These are phyloP conservation scores for Oryzias melastigma DNA, from an alignment of 2,113 vertebrate species.

Conservation along the genomic window DNA sequence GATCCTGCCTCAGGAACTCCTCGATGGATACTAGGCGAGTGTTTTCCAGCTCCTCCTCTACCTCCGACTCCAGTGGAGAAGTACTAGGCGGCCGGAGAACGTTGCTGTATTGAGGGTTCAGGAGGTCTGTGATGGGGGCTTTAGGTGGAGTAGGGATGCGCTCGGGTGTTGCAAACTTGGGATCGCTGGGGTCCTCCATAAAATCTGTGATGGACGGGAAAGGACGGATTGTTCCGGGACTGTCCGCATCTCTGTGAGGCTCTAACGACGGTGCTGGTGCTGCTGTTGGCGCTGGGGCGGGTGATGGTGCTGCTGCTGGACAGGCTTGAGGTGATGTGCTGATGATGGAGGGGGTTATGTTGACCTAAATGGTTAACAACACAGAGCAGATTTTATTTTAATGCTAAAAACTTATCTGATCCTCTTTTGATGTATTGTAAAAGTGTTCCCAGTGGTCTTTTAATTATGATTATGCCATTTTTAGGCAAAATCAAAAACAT, in stretches of 20 bases:
- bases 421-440: too few relatives aligned
- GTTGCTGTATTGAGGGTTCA: slow-evolving; percentile 52
- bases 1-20: slow-evolving; percentile 74
- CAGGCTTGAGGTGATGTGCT: slow-evolving; percentile 26
- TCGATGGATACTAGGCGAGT: slow-evolving; percentile 77
- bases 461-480: too few relatives aligned
- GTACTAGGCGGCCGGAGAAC: slow-evolving; percentile 53
- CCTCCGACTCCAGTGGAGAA: slow-evolving; percentile 73
- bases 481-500: too few relatives aligned
- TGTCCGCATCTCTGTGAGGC: slow-evolving; percentile 62
- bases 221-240: slow-evolving; percentile 61
- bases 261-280: slow-evolving; percentile 38
- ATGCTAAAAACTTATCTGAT: too few relatives aligned
- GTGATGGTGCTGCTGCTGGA: slow-evolving; percentile 18
- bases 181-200: slow-evolving; percentile 67
- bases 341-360: slow-evolving; percentile 32
- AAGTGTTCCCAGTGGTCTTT: too few relatives aligned
- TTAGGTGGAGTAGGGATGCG: slow-evolving; percentile 49
- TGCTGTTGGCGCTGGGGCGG: neutral
- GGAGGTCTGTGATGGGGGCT: slow-evolving; percentile 46
- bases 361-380: slow-evolving; percentile 38
- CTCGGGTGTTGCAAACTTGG: slow-evolving; percentile 65
- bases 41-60: slow-evolving; percentile 71
- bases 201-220: slow-evolving; percentile 75
- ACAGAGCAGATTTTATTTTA: too few relatives aligned